These are phyloP conservation scores for Platanista minor DNA, from an alignment of 2,113 vertebrate species.

Conservation along the genomic window DNA sequence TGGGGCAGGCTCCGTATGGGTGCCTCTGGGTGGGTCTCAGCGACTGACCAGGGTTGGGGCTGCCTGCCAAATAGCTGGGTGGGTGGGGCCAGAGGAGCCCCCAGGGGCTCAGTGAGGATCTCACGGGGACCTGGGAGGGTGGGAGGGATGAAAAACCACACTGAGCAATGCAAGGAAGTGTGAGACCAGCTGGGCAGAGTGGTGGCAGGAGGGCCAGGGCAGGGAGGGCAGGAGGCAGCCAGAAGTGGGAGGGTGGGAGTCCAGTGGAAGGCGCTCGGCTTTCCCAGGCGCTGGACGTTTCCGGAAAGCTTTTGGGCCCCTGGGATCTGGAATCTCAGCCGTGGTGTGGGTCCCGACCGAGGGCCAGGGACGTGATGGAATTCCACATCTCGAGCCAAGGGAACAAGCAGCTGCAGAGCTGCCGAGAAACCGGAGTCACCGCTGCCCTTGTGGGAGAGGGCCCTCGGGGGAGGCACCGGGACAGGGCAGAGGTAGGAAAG, in stretches of 20 bases:
- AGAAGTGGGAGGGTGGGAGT: background rate
- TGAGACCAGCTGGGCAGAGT: background rate
- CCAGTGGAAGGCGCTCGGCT: background rate
- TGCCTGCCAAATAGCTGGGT: background rate
- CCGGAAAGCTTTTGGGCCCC: background rate
- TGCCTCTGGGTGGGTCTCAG: background rate
- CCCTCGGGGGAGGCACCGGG: background rate
- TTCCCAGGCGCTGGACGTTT: background rate
- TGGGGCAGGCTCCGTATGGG: background rate
- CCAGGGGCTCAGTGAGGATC: background rate
- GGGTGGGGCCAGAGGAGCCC: background rate
- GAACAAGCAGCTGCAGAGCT: background rate
- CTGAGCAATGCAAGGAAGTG: background rate
- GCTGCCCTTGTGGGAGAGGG: background rate
- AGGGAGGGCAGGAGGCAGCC: background rate
- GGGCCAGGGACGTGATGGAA: conserved; percentile 22
- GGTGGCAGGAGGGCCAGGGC: background rate
- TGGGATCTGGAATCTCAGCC: background rate
- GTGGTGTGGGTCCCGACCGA: background rate
- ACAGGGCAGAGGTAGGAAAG: too few relatives aligned
- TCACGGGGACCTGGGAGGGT: too few relatives aligned
- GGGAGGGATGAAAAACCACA: background rate
- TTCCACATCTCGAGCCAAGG: background rate
- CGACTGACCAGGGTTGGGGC: background rate
- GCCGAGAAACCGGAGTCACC: background rate